A percentile compares a stretch with the other conserved stretches of the same genome.
These are phyloP conservation scores for Darevskia nairensis DNA, from an alignment of 2,797 vertebrate genomes.

Conservation along the genomic window DNA sequence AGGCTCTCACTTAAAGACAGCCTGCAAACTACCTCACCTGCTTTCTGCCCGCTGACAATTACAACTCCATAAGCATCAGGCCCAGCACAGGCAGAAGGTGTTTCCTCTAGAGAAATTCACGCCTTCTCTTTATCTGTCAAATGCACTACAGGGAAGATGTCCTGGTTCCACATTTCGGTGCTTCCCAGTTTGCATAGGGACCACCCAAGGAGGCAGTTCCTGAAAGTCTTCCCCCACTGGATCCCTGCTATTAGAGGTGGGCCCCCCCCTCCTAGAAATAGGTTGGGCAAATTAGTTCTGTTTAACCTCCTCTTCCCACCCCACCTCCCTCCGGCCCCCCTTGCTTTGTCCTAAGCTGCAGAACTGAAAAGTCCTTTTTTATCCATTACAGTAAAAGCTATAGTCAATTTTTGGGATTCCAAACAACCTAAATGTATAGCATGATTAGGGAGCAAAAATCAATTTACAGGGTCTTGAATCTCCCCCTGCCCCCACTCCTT, in stretches of 20 bases:
- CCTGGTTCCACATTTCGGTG: background rate
- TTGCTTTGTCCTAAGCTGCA: background rate
- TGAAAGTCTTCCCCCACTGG: background rate
- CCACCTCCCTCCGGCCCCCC: background rate
- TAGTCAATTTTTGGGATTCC: background rate
- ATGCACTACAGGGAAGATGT: background rate
- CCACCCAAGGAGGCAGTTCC: background rate
- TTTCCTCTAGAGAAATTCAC: background rate
- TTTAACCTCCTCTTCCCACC: too few relatives aligned
- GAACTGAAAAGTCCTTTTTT: background rate
- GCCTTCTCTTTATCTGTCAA: background rate
- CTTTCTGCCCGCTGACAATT: too few relatives aligned
- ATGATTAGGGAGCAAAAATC: too few relatives aligned
- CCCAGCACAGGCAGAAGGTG: background rate
- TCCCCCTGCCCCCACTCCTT: background rate
- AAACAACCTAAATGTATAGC: background rate
- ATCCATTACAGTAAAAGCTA: background rate
- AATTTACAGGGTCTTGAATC: too few relatives aligned
- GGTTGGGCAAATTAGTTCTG: background rate
- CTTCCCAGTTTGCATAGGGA: background rate
- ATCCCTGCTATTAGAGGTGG: background rate
- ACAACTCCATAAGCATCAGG: background rate
- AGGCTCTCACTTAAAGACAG: background rate
- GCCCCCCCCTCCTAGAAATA: background rate
- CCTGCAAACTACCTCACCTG: background rate